These are phyloP conservation scores for Lonchura striata DNA, from an alignment of 2,113 vertebrate species.

Conservation along the genomic window DNA sequence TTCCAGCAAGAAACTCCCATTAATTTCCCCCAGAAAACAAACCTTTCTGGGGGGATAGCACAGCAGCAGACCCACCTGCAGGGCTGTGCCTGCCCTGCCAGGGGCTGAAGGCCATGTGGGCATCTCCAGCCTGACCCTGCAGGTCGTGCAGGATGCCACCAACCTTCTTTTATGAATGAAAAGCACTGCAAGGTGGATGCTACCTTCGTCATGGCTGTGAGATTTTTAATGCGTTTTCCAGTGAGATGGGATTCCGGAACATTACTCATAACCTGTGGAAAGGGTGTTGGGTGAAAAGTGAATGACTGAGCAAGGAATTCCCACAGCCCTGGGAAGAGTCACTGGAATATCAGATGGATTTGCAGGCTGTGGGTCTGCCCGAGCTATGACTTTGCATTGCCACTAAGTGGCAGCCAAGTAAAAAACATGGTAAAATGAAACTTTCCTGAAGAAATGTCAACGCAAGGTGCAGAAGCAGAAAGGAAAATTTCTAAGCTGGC, in stretches of 20 bases:
- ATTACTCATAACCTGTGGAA: background rate
- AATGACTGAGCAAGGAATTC: background rate
- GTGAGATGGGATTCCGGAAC: background rate
- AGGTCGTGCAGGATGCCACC: background rate
- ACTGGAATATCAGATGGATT: background rate
- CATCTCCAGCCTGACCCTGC: background rate
- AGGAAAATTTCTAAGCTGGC: background rate
- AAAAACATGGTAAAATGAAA: constrained; percentile 62
- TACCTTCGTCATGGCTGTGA: background rate
- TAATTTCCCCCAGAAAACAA: background rate
- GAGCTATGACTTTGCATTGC: constrained; percentile 39
- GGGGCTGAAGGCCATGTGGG: background rate
- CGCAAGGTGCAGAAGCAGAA: background rate
- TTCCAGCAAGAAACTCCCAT: background rate
- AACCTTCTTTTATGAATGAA: background rate
- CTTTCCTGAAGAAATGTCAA: background rate
- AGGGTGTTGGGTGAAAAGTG: background rate
- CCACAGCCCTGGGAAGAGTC: background rate
- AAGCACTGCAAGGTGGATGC: rapidly evolving
- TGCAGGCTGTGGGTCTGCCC: background rate
- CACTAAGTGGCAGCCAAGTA: constrained; percentile 77
- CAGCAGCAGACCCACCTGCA: background rate
- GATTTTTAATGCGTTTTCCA: background rate
- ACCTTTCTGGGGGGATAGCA: background rate
- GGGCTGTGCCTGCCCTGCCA: background rate